Evolutionary conservation across 2,888 invertebrate genomes (phyloP).

Genomic region (Stenichneumon culpator): DNA sequence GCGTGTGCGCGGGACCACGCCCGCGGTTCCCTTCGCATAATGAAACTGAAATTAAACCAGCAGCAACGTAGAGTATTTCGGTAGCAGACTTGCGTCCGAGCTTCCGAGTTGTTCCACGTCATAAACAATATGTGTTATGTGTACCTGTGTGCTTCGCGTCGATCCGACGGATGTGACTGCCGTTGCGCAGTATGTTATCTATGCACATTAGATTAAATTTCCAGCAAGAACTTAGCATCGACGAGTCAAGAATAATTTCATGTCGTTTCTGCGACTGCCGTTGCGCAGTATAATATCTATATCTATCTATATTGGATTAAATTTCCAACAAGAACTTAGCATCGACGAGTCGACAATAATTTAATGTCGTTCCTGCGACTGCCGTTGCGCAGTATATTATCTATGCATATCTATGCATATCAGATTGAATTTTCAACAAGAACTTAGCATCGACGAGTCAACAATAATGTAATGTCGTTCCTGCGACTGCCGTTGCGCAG

Average conservation of each 20-base stretch:
- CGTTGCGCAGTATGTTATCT: background rate
- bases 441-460: too few species aligned
- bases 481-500: background rate
- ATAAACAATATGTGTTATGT: background rate
- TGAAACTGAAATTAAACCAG: constrained; percentile 73
- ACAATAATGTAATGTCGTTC: too few species aligned
- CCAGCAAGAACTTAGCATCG: constrained; percentile 45
- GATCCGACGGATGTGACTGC: background rate
- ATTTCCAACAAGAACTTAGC: too few species aligned
- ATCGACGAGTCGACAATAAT: too few species aligned
- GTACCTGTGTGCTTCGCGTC: background rate
- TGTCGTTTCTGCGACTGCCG: constrained; percentile 57
- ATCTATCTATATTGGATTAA: too few species aligned
- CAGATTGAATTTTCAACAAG: too few species aligned
- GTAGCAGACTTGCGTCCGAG: background rate
- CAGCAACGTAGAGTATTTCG: constrained; percentile 34
- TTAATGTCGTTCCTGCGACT: too few species aligned
- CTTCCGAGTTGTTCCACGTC: constrained; percentile 16
- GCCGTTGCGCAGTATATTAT: too few species aligned
- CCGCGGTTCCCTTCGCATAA: constrained; percentile 74
- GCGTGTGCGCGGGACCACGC: constrained; percentile 78
- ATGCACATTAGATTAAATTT: background rate
- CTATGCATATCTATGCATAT: too few species aligned
- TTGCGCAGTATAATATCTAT: too few species aligned
- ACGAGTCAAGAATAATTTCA: constrained; percentile 71